A percentile compares a stretch with the other conserved stretches of the same genome.
These are phyloP conservation scores for Epirrita christyi DNA, from an alignment of 2,888 invertebrate species.

Conservation along the genomic window DNA sequence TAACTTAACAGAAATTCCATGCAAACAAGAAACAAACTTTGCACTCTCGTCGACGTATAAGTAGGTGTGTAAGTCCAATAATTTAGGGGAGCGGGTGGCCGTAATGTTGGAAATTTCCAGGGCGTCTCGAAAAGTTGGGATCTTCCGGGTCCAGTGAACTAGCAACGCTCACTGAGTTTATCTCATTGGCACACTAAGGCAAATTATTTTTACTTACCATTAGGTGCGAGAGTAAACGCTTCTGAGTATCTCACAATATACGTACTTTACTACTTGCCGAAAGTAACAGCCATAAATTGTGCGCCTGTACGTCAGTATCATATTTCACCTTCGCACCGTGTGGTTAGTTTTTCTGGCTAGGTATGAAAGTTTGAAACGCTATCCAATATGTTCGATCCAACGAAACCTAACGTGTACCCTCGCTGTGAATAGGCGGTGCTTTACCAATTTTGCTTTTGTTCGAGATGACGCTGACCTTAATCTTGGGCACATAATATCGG, in stretches of 20 bases:
- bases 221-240: conserved; percentile 14
- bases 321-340: neutral
- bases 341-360: neutral
- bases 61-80: conserved; percentile 78
- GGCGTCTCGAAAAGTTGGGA: conserved; percentile 63
- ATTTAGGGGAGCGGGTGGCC: conserved; percentile 75
- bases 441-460: no score
- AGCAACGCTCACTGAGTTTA: conserved; percentile 57
- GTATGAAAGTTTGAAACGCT: no score
- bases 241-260: neutral
- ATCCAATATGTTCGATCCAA: no score
- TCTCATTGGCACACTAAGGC: conserved; percentile 40
- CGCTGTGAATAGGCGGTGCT: no score
- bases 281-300: neutral
- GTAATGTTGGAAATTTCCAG: conserved; percentile 76
- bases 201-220: conserved; percentile 24
- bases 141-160: conserved; percentile 64
- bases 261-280: neutral
- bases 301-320: no score
- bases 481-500: no score
- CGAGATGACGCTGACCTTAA: no score
- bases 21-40: conserved; percentile 76
- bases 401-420: no score
- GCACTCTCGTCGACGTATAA: conserved; percentile 71
- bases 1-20: conserved; percentile 60